These are phyloP conservation scores for Actias luna DNA, from an alignment of 2,888 invertebrate genomes.

Conservation along the genomic window DNA sequence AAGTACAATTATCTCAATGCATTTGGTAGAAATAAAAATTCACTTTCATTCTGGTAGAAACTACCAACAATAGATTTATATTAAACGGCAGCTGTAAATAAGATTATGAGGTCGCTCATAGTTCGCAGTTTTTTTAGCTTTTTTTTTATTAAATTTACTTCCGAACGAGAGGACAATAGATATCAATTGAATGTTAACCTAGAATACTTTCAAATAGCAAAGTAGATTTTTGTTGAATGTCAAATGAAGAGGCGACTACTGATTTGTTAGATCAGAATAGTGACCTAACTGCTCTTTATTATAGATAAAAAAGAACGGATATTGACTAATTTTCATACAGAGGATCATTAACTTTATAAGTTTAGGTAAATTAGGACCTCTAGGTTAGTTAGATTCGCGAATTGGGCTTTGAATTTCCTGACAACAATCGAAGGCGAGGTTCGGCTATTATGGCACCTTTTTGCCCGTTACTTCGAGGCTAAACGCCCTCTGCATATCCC, in stretches of 20 bases:
- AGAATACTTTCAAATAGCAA: neutral
- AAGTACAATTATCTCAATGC: neutral
- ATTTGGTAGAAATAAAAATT: neutral
- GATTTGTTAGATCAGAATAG: no score
- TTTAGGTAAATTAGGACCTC: no score
- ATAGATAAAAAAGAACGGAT: no score
- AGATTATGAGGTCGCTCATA: neutral
- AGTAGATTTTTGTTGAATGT: neutral
- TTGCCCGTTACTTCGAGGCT: no score
- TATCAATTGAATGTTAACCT: neutral
- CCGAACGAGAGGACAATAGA: neutral
- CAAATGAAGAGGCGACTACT: neutral
- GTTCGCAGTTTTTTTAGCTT: neutral
- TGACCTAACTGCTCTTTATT: no score
- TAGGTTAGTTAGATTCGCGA: no score
- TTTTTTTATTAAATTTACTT: neutral
- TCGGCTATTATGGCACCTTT: no score
- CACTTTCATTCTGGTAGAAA: neutral
- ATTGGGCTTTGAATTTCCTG: no score
- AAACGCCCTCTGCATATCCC: no score
- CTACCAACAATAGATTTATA: neutral
- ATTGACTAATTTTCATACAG: no score
- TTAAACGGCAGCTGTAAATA: neutral
- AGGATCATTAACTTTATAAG: no score
- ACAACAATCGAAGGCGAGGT: no score